These are phyloP conservation scores for Yponomeuta evonymella DNA, from an alignment of 2,888 invertebrate species.

Conservation along the genomic window DNA sequence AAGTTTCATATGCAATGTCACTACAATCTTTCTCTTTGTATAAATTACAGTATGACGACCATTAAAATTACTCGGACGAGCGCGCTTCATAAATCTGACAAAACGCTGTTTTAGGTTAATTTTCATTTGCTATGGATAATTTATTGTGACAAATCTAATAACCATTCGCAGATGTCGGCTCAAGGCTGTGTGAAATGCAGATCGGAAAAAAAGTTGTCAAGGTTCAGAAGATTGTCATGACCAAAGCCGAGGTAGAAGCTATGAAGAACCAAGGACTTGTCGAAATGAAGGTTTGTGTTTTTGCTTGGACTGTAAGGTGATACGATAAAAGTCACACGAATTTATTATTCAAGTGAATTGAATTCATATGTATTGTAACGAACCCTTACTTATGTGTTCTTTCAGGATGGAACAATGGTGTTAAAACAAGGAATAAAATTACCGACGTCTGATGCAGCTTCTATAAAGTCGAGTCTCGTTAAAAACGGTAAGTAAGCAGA, in stretches of 20 bases:
- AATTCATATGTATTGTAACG: no score
- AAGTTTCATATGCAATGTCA: no score
- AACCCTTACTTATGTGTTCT: conserved; percentile 12
- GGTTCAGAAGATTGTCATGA: conserved; percentile 80
- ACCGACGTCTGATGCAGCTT: conserved; percentile 40
- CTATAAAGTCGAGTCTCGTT: conserved; percentile 41
- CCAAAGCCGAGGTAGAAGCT: conserved; percentile 80
- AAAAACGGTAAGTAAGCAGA: conserved; percentile 27
- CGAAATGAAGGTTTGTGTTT: conserved; percentile 69
- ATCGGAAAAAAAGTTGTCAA: conserved; percentile 78
- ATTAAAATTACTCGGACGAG: no score
- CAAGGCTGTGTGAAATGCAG: conserved; percentile 67
- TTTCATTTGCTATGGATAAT: no score
- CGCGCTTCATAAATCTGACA: no score
- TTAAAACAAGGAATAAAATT: conserved; percentile 66
- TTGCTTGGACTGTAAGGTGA: not conserved
- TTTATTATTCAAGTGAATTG: no score
- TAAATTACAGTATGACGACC: no score
- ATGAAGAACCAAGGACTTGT: conserved; percentile 81
- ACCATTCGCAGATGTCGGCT: conserved; percentile 31
- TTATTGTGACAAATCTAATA: not conserved
- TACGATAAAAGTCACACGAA: no score
- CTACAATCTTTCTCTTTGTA: no score
- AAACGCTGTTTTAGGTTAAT: no score
- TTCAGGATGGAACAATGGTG: conserved; percentile 68